A percentile compares a stretch with the other conserved stretches of the same genome.
Evolutionary conservation across 2,113 vertebrate species (phyloP).

Genomic region (Neopipo cinnamomea): DNA sequence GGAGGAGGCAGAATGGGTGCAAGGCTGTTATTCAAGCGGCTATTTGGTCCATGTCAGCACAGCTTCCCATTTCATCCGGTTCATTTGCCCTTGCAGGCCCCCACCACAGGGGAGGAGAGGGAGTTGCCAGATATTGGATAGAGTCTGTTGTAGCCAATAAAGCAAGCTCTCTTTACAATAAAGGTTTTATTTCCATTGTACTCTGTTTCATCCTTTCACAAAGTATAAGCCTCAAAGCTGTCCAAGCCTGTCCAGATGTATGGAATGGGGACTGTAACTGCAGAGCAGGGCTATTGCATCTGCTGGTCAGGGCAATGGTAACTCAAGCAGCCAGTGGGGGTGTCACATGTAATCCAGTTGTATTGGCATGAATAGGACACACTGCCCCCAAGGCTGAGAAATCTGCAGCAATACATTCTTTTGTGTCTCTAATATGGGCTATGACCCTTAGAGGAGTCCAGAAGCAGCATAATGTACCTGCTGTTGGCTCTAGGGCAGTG

Average conservation of each 20-base stretch:
- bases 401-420: fast-evolving
- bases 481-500: neutral
- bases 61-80: neutral
- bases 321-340: neutral
- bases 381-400: neutral
- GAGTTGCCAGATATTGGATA: neutral
- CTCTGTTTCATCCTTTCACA: neutral
- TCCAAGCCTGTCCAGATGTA: neutral
- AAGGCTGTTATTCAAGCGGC: neutral
- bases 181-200: neutral
- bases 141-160: neutral
- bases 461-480: neutral
- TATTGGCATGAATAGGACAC: neutral
- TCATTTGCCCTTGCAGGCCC: neutral
- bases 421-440: fast-evolving
- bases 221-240: neutral
- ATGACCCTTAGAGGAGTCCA: neutral
- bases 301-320: neutral
- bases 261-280: neutral
- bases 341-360: neutral
- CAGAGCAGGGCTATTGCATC: neutral
- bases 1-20: neutral
- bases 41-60: neutral
- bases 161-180: neutral
- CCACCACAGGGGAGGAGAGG: neutral